phyloP scores from a whole-genome alignment of 2,888 invertebrate species.

The Apoda limacodes region DNA sequence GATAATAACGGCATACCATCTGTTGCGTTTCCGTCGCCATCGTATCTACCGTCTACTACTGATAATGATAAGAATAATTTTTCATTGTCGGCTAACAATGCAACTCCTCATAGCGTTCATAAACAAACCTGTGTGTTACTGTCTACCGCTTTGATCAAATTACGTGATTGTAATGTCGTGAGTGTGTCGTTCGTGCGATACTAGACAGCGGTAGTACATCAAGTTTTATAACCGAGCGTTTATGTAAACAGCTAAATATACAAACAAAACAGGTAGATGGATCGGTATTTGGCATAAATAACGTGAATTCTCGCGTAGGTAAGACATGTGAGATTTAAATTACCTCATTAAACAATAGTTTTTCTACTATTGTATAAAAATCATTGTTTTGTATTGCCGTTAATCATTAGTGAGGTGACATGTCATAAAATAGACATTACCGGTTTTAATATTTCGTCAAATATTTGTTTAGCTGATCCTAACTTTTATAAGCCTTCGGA shows the following conservation, averaged over 20 bases:
- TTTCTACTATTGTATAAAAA: background rate
- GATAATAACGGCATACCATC: too few species aligned
- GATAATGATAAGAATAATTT: too few species aligned
- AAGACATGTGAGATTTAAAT: background rate
- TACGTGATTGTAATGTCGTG: background rate
- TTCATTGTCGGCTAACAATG: background rate
- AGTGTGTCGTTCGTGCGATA: slow-evolving; percentile 1
- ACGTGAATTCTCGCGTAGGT: background rate
- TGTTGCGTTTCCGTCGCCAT: too few species aligned
- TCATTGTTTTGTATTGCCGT: background rate
- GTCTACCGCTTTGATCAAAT: slow-evolving; percentile 4
- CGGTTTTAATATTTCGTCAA: slow-evolving; percentile 9
- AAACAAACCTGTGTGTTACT: background rate
- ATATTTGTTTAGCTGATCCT: slow-evolving; percentile 16
- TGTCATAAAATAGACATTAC: slow-evolving; percentile 6
- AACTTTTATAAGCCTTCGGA: slow-evolving; percentile 12
- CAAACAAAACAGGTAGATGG: background rate
- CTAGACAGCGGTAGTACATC: slow-evolving; percentile 10
- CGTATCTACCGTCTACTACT: too few species aligned
- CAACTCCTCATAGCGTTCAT: background rate
- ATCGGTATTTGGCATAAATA: background rate
- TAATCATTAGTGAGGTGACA: slow-evolving; percentile 6
- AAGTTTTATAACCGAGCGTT: slow-evolving; percentile 4
- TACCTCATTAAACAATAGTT: background rate
- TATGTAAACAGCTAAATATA: background rate